These are phyloP conservation scores for Eristalis pertinax DNA, from an alignment of 2,888 invertebrate genomes.

Conservation along the genomic window DNA sequence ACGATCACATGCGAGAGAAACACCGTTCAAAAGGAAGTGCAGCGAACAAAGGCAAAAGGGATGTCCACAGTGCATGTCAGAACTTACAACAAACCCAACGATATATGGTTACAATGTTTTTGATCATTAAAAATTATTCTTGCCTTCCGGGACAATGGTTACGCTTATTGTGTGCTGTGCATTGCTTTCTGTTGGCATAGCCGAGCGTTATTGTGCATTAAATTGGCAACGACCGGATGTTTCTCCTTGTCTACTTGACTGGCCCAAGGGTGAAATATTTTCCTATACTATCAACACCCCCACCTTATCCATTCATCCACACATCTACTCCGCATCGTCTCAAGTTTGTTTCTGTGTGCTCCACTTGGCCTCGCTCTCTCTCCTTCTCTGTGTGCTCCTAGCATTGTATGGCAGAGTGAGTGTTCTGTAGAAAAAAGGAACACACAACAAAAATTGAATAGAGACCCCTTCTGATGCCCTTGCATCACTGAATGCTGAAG, in stretches of 20 bases:
- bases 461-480: slow-evolving; percentile 50
- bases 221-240: slow-evolving; percentile 51
- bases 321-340: slow-evolving; percentile 11
- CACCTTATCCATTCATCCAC: background rate
- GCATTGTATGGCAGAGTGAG: background rate
- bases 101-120: slow-evolving; percentile 61
- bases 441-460: slow-evolving; percentile 36
- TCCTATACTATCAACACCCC: background rate
- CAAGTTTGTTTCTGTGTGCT: slow-evolving; percentile 34
- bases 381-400: background rate
- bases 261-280: slow-evolving; percentile 46
- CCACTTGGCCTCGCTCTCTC: background rate
- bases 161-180: slow-evolving; percentile 21
- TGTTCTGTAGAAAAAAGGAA: slow-evolving; percentile 24
- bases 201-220: slow-evolving; percentile 20
- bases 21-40: slow-evolving; percentile 31
- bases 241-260: slow-evolving; percentile 15
- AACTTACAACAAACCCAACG: slow-evolving; percentile 37
- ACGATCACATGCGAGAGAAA: background rate
- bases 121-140: slow-evolving; percentile 69
- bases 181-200: slow-evolving; percentile 18
- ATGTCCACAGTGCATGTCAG: slow-evolving; percentile 21
- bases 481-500: slow-evolving; percentile 31
- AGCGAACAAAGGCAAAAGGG: slow-evolving; percentile 33
- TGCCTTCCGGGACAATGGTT: slow-evolving; percentile 42